These are phyloP conservation scores for Thalassophryne amazonica DNA, from an alignment of 2,797 vertebrate species.

Conservation along the genomic window DNA sequence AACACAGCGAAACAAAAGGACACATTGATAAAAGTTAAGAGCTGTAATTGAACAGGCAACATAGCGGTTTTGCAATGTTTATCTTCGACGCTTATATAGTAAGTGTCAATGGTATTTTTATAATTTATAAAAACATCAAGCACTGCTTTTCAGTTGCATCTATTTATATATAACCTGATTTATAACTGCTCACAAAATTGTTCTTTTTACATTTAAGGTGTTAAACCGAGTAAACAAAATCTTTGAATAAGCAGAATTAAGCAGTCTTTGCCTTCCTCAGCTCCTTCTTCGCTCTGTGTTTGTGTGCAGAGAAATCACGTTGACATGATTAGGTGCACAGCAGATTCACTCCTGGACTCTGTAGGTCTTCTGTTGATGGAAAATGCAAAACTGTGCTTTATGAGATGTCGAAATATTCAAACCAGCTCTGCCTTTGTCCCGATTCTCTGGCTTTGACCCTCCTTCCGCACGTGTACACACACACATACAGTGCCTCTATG, in stretches of 20 bases:
- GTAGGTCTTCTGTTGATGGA: neutral
- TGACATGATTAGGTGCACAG: neutral
- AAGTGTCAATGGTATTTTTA: too few relatives aligned
- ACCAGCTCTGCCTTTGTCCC: neutral
- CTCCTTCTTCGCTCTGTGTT: neutral
- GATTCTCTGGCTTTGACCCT: slow-evolving; percentile 1
- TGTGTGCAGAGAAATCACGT: neutral
- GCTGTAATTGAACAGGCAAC: too few relatives aligned
- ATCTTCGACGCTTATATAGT: too few relatives aligned
- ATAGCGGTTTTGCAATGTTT: too few relatives aligned
- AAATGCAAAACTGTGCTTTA: slow-evolving; percentile 1
- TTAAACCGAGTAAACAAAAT: neutral
- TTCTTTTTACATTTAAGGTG: too few relatives aligned
- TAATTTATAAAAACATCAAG: too few relatives aligned
- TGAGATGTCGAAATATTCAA: slow-evolving; percentile 10
- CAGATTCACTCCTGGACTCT: neutral
- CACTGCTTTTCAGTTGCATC: too few relatives aligned
- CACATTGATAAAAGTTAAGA: too few relatives aligned
- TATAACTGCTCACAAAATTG: too few relatives aligned
- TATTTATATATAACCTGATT: too few relatives aligned
- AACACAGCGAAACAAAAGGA: too few relatives aligned
- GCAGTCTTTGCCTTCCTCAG: slow-evolving; percentile 1
- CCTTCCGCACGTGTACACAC: neutral
- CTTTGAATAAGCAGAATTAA: neutral
- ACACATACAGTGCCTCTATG: neutral